Evolutionary conservation across 2,888 invertebrate genomes (phyloP).

Genomic region (Ormyrus pomaceus): DNA sequence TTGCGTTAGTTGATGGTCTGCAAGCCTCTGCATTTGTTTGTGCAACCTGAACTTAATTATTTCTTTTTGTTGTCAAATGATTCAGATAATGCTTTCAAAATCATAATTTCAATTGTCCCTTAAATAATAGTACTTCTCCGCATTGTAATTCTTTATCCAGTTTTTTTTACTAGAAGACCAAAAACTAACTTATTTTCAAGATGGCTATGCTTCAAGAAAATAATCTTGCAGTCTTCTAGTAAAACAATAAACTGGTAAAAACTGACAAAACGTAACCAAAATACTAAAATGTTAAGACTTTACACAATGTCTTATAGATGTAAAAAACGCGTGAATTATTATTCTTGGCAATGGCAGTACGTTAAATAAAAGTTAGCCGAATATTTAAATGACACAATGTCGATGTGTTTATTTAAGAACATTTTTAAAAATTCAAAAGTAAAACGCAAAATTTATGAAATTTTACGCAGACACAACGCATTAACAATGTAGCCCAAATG

Average conservation of each 20-base stretch:
- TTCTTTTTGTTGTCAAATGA: neutral
- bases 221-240: neutral
- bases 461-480: conserved; percentile 12
- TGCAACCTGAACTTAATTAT: conserved; percentile 38
- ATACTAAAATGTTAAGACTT: conserved; percentile 19
- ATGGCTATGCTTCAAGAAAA: neutral
- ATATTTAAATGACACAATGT: conserved; percentile 20
- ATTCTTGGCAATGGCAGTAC: conserved; percentile 36
- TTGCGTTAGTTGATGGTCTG: conserved; percentile 74
- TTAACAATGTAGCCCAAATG: conserved; percentile 9
- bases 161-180: neutral
- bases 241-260: conserved; percentile 12
- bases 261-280: conserved; percentile 13
- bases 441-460: conserved; percentile 1
- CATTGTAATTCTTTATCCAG: neutral
- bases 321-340: conserved; percentile 22
- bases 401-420: neutral
- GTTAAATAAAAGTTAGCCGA: conserved; percentile 37
- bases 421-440: conserved; percentile 26
- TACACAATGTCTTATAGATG: conserved; percentile 20
- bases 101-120: conserved; percentile 1
- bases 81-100: conserved; percentile 6
- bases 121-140: conserved; percentile 9
- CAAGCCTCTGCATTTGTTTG: conserved; percentile 55
- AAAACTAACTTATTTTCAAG: neutral